These are phyloP conservation scores for Sphinx pinastri DNA, from an alignment of 2,888 invertebrate species.

Conservation along the genomic window DNA sequence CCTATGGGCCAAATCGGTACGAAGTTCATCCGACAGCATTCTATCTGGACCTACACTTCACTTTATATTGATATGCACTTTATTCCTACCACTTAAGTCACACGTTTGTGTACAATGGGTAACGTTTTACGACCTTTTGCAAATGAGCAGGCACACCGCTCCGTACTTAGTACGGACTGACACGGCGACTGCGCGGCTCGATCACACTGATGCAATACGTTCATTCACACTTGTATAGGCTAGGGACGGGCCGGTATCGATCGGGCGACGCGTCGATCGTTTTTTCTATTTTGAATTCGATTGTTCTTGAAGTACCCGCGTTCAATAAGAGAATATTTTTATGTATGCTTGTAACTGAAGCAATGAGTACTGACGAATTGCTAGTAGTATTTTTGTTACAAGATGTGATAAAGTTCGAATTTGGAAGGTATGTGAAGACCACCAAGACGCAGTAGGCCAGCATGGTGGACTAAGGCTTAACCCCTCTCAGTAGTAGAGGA, in stretches of 20 bases:
- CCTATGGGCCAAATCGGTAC: conserved; percentile 48
- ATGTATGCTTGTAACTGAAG: too few relatives aligned
- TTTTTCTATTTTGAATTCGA: neutral
- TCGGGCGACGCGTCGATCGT: neutral
- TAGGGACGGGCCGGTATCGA: conserved; percentile 56
- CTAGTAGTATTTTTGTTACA: too few relatives aligned
- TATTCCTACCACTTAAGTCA: conserved; percentile 24
- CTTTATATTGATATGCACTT: neutral
- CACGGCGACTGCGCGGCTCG: conserved; percentile 54
- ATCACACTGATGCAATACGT: conserved; percentile 70
- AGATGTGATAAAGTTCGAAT: too few relatives aligned
- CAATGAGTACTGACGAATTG: too few relatives aligned
- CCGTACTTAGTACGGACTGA: conserved; percentile 80
- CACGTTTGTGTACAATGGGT: conserved; percentile 11
- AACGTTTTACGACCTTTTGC: conserved; percentile 51
- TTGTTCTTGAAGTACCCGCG: neutral
- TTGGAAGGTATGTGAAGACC: too few relatives aligned
- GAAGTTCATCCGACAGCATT: conserved; percentile 41
- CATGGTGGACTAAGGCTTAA: too few relatives aligned
- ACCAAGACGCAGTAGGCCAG: too few relatives aligned
- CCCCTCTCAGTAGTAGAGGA: too few relatives aligned
- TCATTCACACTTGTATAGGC: conserved; percentile 68
- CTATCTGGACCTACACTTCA: conserved; percentile 25
- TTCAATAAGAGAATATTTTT: too few relatives aligned
- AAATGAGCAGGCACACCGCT: conserved; percentile 46